A percentile compares a stretch with the other conserved stretches of the same genome.
Conservation (phyloP, 1,140 invertebrate species). For the Pogonus chalceus region DNA sequence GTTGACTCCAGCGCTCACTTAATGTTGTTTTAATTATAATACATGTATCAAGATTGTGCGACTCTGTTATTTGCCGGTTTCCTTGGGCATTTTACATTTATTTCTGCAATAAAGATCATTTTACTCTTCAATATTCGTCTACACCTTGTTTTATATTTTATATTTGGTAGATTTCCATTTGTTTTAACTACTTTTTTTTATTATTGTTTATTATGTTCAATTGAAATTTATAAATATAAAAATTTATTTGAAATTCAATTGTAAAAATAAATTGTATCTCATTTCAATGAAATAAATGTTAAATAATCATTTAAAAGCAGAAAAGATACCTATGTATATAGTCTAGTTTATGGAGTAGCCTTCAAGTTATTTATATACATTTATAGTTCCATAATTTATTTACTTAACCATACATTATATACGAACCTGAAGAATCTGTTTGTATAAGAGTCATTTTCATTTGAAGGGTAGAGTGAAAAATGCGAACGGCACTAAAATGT, state of each 20-base stretch:
- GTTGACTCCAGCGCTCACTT: neutral
- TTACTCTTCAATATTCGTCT: neutral
- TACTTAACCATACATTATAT: neutral
- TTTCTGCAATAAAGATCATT: neutral
- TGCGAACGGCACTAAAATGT: neutral
- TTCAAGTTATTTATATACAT: neutral
- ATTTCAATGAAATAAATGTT: too few species aligned
- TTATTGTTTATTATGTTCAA: too few species aligned
- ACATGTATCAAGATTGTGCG: neutral
- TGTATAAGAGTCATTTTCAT: neutral
- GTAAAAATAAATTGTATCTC: too few species aligned
- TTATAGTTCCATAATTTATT: neutral
- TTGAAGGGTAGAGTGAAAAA: neutral
- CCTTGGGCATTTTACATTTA: conserved; percentile 5
- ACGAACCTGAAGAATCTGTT: neutral
- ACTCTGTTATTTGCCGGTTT: conserved; percentile 3
- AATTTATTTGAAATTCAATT: too few species aligned
- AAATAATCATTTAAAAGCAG: too few species aligned
- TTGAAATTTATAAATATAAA: too few species aligned
- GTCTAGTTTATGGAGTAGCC: neutral
- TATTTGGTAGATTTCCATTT: too few species aligned
- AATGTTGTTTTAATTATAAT: conserved; percentile 6
- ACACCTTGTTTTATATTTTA: too few species aligned
- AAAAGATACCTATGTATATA: too few species aligned
- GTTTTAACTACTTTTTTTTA: too few species aligned